Conservation (phyloP, 2,113 vertebrate species). For the Brienomyrus longianalis region DNA sequence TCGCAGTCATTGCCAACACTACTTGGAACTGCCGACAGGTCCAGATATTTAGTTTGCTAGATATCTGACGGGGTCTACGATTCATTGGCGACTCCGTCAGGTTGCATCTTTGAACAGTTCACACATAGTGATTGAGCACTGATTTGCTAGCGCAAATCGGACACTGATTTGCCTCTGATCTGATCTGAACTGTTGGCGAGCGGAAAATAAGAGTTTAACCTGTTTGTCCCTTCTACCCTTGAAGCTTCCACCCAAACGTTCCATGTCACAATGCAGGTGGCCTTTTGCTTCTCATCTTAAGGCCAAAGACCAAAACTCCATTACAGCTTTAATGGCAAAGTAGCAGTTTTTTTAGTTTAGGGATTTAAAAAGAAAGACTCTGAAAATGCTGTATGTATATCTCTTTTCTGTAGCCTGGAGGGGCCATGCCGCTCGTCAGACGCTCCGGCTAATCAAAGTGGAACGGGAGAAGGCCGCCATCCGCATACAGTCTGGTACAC, state of each 20-base stretch:
- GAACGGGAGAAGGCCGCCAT: slow-evolving; percentile 62
- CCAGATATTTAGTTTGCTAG: too few species aligned
- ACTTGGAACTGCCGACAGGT: too few species aligned
- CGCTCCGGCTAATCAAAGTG: slow-evolving; percentile 58
- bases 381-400: background rate
- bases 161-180: background rate
- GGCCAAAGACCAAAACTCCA: background rate
- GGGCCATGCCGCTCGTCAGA: background rate
- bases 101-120: too few species aligned
- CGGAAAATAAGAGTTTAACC: background rate
- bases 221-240: too few species aligned
- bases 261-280: background rate
- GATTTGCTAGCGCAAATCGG: too few species aligned
- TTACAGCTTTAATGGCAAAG: background rate
- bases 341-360: background rate
- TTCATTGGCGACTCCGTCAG: too few species aligned
- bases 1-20: too few species aligned
- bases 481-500: slow-evolving; percentile 71
- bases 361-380: background rate
- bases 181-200: background rate
- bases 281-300: background rate
- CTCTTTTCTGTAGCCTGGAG: slow-evolving; percentile 10
- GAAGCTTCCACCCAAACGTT: background rate
- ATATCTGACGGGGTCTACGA: too few species aligned
- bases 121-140: too few species aligned